Evolutionary conservation across 1,140 invertebrate species (phyloP).

Genomic region (Drosophila melanica): DNA sequence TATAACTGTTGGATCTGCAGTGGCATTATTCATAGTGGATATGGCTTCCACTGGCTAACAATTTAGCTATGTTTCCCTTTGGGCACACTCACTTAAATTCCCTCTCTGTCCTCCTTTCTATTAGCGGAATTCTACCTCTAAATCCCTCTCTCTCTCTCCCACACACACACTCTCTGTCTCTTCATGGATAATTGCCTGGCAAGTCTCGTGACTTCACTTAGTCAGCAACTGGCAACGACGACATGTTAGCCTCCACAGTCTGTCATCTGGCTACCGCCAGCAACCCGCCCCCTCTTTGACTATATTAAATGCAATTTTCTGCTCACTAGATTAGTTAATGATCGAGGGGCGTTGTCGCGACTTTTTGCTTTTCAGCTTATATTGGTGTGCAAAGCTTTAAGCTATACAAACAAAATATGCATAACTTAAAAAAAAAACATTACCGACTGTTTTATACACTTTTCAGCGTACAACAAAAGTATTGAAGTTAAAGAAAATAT

Average conservation of each 20-base stretch:
- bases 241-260: slow-evolving; percentile 9
- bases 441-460: background rate
- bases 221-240: slow-evolving; percentile 20
- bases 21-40: background rate
- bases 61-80: slow-evolving; percentile 2
- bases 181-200: slow-evolving; percentile 5
- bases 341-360: slow-evolving; percentile 22
- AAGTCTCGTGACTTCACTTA: slow-evolving; percentile 42
- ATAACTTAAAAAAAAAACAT: background rate
- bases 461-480: background rate
- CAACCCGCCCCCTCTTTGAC: background rate
- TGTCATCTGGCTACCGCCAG: slow-evolving; percentile 1
- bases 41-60: background rate
- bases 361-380: slow-evolving; percentile 10
- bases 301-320: slow-evolving; percentile 38
- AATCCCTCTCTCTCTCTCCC: background rate
- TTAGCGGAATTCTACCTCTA: background rate
- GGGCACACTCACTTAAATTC: background rate
- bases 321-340: slow-evolving; percentile 41
- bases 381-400: slow-evolving; percentile 8
- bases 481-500: too few species aligned
- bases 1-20: slow-evolving; percentile 9
- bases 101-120: background rate
- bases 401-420: background rate
- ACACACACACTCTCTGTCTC: background rate